Evolutionary conservation across 2,888 invertebrate genomes (phyloP), one percentile per base, ranked within the genome.

Genomic region (Acanthoscelides obtectus): DNA sequence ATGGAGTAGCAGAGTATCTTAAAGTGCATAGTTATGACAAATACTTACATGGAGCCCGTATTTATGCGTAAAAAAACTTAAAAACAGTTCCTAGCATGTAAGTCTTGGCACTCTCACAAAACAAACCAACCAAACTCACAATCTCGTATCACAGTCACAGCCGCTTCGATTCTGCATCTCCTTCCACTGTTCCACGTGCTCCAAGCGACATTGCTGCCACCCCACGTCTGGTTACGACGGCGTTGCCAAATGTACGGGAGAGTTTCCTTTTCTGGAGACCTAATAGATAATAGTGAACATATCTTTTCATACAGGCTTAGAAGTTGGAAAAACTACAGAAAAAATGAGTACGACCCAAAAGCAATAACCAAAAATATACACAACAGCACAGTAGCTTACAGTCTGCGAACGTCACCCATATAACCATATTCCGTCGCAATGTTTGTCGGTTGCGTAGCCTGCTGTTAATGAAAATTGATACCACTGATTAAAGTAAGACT

Each of bases 171-270:
- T 77, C 79, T 76, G 45, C 45, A 45, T 45, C 45, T 45, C 45
- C 45, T 45, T 45, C 45, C 45, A 45, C 45, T 45, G 76, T 79
- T 79, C 79, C 82, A 83, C 81, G 82, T 83, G 83, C 83, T 82
- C 82, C 83, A 82, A 77, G 76, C 81, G 75, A 80, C 82, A 83
- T 81, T 76, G 81, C 80, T 81, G 77, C 82, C 83, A 82, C 83
- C 82, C 63, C 22, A 27, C 66, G 22, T 64, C 64, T 12, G 17
- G 45, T 45, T 1, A 6, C 17, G 45, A n/a, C 45, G 17, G 45
- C 17, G 45, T 45, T 45, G 45, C 17, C 45, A 45, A 1, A 12
- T 45, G 17, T 12, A 45, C 17, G 45, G 17, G 3, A 12, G 45
- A 45, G 1, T n/a, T n/a, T n/a, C 45, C 12, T 45, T 45, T 12